Base-by-base conservation (phyloP, 2,888 invertebrate genomes). In the Agrilus mali region DNA sequence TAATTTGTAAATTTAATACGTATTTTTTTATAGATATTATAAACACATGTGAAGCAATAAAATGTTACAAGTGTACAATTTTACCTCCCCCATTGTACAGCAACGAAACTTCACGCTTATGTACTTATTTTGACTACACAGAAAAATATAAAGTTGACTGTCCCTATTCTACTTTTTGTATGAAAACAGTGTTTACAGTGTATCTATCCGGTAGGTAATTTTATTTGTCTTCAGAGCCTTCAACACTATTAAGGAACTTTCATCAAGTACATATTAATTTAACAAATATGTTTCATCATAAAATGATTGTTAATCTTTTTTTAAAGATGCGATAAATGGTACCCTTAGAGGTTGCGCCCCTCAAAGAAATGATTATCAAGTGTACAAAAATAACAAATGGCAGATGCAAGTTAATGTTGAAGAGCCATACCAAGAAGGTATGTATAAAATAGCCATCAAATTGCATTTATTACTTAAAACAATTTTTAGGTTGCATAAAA, bases 81-180 rank as follows among this genome's bases (percentile, higher is more conserved):
- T 75, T 78, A 1, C 73, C 73, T 2, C 75, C 77, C 5, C 70
- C 72, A 32, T 65, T 73, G 41, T 67, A 69, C 55, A 72, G 71
- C 54, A 78, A 78, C 58, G 73, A 75, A 49, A 77, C 74, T n/a
- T 72, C 75, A 50, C 72, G 75, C 41, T 68, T 85, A 34, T 90
- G 89, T 61, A 73, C 80, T 7, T 77, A 82, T 57, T 89, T 89
- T 61, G 82, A 87, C 60, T 73, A 77, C 53, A 78, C 82, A 2
- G 68, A 73, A 6, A 72, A 72, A 52, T 90, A 76, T 64, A 74
- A 82, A 47, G 76, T 81, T 5, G 77, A 82, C 49, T 90, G 89
- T 60, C 82, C 83, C 1, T 80, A 75, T 59, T 89, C 89, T 1
- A 87, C 88, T 2, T 80, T 86, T 72, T 90, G 89, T 60, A 76